These are phyloP conservation scores for Crypturellus tataupa DNA, from an alignment of 2,797 vertebrate genomes.

Conservation along the genomic window DNA sequence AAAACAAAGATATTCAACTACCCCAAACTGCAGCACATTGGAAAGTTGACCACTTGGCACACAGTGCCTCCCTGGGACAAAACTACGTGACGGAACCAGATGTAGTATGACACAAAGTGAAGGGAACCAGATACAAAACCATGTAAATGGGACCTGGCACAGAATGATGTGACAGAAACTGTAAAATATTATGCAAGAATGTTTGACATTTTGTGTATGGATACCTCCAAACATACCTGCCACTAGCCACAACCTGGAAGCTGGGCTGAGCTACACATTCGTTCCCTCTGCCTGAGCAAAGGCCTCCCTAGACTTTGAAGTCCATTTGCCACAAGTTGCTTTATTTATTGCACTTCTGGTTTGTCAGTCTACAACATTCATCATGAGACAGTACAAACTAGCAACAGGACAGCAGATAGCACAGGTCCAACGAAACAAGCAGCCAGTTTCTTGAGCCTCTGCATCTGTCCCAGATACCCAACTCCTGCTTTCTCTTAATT, in stretches of 20 bases:
- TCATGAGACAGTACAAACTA: background rate
- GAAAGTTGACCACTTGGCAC: conserved; percentile 3
- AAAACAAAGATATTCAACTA: conserved; percentile 33
- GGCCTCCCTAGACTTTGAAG: background rate
- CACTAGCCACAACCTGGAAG: conserved; percentile 45
- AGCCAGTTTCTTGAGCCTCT: background rate
- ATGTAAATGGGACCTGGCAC: conserved; percentile 44
- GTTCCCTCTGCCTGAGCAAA: conserved; percentile 66
- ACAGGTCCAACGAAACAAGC: background rate
- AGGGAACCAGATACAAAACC: conserved; percentile 56
- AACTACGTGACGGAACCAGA: conserved; percentile 42
- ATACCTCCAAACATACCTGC: conserved; percentile 41
- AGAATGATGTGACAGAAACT: conserved; percentile 44
- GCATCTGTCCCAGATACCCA: background rate
- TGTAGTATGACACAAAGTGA: conserved; percentile 67
- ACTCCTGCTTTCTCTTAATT: background rate
- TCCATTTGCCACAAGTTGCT: background rate
- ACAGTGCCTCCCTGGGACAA: conserved; percentile 45
- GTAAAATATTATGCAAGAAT: conserved; percentile 70
- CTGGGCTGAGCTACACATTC: conserved; percentile 11
- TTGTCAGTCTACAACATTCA: background rate
- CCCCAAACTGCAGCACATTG: background rate
- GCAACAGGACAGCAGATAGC: background rate
- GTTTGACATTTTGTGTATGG: conserved; percentile 61
- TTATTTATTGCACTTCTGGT: background rate